A percentile compares a stretch with the other conserved stretches of the same genome.
These are phyloP conservation scores for Dendronephthya gigantea DNA, from an alignment of 64 coral and sea anemone species.

Conservation along the genomic window DNA sequence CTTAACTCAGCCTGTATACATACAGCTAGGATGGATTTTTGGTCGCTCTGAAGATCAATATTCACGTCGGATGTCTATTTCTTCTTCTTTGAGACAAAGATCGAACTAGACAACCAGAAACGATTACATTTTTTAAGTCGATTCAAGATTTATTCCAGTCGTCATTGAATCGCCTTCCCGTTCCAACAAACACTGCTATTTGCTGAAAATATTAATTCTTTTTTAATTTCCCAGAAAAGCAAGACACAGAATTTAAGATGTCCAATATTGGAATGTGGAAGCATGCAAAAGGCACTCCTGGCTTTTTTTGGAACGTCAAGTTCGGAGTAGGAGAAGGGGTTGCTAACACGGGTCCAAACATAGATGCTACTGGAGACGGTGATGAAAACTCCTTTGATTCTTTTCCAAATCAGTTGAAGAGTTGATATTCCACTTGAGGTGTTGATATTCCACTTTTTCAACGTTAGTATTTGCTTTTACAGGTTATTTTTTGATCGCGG, in stretches of 20 bases:
- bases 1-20: background rate
- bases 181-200: background rate
- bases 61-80: too few species aligned
- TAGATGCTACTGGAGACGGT: slow-evolving; percentile 12
- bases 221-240: background rate
- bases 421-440: background rate
- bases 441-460: too few species aligned
- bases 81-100: too few species aligned
- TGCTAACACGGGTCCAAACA: background rate
- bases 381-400: background rate
- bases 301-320: background rate
- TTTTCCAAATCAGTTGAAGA: background rate
- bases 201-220: background rate
- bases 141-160: too few species aligned
- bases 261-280: background rate
- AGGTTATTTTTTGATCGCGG: background rate
- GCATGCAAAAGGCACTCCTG: background rate
- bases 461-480: background rate
- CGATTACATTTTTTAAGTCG: too few species aligned
- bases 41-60: too few species aligned
- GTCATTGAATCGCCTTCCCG: too few species aligned
- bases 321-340: background rate
- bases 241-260: background rate
- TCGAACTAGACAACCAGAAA: too few species aligned
- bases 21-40: too few species aligned